These are phyloP conservation scores for Papilio polyxenes DNA, from an alignment of 1,140 invertebrate species.

Conservation along the genomic window DNA sequence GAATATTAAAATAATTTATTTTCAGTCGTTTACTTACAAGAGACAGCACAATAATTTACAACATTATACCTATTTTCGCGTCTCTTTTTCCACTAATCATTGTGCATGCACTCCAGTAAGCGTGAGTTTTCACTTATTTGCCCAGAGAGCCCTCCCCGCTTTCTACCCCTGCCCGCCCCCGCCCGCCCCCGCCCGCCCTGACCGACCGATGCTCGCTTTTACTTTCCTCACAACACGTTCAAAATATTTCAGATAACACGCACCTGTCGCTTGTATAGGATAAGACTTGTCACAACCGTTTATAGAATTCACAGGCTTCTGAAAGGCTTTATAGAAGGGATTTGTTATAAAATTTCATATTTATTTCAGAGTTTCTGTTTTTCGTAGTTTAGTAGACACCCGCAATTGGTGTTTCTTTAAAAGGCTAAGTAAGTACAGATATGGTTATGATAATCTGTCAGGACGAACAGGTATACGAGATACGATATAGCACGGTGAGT, in stretches of 20 bases:
- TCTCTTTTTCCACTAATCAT: constrained; percentile 22
- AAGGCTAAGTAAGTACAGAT: too few relatives aligned
- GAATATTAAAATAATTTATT: too few relatives aligned
- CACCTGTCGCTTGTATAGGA: constrained; percentile 16
- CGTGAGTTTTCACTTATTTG: constrained; percentile 51
- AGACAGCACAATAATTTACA: not conserved
- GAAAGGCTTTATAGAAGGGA: not conserved
- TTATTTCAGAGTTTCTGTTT: too few relatives aligned
- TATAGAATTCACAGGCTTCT: not conserved
- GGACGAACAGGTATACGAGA: too few relatives aligned
- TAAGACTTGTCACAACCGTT: not conserved
- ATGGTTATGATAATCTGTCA: too few relatives aligned
- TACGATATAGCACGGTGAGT: too few relatives aligned
- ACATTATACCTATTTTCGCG: constrained; percentile 6
- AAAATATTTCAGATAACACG: constrained; percentile 5
- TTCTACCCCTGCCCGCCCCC: constrained; percentile 37
- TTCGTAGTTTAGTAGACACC: not conserved
- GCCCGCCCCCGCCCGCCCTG: constrained; percentile 8
- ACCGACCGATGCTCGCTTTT: not conserved
- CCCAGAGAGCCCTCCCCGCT: constrained; percentile 36
- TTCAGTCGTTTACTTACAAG: too few relatives aligned
- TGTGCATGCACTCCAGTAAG: constrained; percentile 43
- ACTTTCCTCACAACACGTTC: not conserved
- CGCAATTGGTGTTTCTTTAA: too few relatives aligned
- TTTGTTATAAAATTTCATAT: too few relatives aligned